phyloP scores from a whole-genome alignment of 2,797 vertebrate genomes.

The Echeneis naucrates region DNA sequence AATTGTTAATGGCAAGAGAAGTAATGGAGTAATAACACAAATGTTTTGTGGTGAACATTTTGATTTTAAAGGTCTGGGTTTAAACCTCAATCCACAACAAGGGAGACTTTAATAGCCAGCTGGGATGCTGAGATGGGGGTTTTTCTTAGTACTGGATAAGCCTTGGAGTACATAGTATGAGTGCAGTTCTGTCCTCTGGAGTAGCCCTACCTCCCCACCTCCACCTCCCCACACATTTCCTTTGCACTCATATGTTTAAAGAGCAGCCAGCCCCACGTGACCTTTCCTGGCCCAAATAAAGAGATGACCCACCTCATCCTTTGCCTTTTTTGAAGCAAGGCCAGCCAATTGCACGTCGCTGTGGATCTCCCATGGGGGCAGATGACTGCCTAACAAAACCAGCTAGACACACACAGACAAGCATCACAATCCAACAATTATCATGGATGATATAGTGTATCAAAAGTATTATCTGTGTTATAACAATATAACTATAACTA shows the following conservation, averaged over 20 bases:
- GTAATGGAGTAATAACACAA: background rate
- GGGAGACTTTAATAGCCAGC: background rate
- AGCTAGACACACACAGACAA: conserved; percentile 20
- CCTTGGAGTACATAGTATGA: conserved; percentile 55
- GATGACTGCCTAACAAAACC: conserved; percentile 74
- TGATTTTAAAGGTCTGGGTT: background rate
- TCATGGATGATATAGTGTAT: background rate
- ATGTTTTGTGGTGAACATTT: background rate
- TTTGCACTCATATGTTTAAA: conserved; percentile 59
- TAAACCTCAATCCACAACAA: background rate
- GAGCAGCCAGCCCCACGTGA: conserved; percentile 70
- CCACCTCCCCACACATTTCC: background rate
- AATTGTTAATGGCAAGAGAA: background rate
- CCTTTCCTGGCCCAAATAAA: conserved; percentile 76
- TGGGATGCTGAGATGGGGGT: conserved; percentile 8
- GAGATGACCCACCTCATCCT: conserved; percentile 65
- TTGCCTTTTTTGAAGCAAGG: conserved; percentile 36
- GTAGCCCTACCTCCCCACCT: background rate
- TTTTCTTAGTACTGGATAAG: conserved; percentile 78
- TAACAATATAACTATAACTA: too few relatives aligned
- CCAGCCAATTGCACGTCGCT: conserved; percentile 64
- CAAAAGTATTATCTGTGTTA: conserved; percentile 5
- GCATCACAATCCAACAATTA: conserved; percentile 18
- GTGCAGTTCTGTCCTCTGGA: conserved; percentile 41
- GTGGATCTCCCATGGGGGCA: conserved; percentile 69